Percentiles rank a stretch among this genome's conserved stretches.
Conservation (phyloP, 2,113 vertebrate species). For the Nasalis larvatus region DNA sequence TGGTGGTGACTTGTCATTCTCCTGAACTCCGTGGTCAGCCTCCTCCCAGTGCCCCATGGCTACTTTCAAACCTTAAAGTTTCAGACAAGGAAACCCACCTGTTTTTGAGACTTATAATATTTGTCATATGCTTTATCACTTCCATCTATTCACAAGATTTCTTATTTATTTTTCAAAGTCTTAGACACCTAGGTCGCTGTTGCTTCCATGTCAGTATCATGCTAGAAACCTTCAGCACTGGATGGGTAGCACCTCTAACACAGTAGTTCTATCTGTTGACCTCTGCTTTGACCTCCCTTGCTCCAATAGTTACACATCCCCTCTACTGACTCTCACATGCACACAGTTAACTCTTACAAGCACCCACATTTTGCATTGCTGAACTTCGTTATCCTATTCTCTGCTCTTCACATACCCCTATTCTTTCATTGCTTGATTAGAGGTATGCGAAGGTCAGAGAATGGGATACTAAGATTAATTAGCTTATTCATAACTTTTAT, state of each 20-base stretch:
- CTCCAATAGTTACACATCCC: not conserved
- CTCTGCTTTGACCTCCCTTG: not conserved
- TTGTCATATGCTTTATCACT: not conserved
- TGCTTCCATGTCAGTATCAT: not conserved
- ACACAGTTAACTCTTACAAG: not conserved
- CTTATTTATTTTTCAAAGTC: not conserved
- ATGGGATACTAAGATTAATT: no score
- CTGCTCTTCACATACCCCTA: not conserved
- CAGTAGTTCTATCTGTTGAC: not conserved
- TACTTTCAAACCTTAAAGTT: not conserved
- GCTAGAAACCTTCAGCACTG: not conserved
- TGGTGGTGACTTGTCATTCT: not conserved
- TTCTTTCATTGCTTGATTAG: not conserved
- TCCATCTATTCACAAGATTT: not conserved
- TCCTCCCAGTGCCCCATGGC: not conserved
- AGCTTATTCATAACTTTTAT: not conserved
- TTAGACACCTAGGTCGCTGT: not conserved
- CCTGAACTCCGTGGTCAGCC: fast-evolving
- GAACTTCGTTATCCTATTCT: not conserved
- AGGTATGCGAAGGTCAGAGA: no score
- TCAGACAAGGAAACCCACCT: not conserved
- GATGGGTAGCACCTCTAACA: not conserved
- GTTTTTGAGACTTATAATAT: not conserved
- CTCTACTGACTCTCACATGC: not conserved
- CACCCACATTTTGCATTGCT: not conserved